Base-by-base conservation (phyloP, 1,140 invertebrate species). In the Tetragonula clypearis region DNA sequence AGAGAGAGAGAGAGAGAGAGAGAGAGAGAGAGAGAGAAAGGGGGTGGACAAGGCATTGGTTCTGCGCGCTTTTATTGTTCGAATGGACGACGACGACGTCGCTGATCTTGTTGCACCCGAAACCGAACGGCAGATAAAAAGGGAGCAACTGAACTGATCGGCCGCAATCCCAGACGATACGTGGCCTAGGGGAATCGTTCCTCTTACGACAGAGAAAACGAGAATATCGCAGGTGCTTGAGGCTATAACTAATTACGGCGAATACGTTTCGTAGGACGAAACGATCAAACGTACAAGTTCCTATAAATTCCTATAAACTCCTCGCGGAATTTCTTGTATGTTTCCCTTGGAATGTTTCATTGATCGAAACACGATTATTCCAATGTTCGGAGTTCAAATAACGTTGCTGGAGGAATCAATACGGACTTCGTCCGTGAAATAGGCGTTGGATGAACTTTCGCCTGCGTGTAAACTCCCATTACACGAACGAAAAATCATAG, bases 11-110 rank as follows among this genome's bases (percentile, higher is more conserved):
- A 41, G 71, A 79, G 81, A 72, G 62, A 80, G 49, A 76, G 60
- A 26, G n/a, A 78, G 58, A 76, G 30, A 23, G 66, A 56, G 56
- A 79, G 53, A 55, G 53, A 55, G 12, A 55, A 12, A 62, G 23
- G 23, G 60, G 60, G 71, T 76, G 85, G 75, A 89, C 78, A 84
- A 87, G 86, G 78, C 82, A 82, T 78, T 87, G 81, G 86, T 81
- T 90, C 88, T 87, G 88, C 86, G 84, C 82, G 62, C 76, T 78
- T 88, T 87, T 89, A 89, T 89, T 89, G 89, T 80, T 84, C 68
- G 60, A 62, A n/a, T 23, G 23, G 75, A 74, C 74, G 81, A 26
- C 55, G 75, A 69, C 55, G 75, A 69, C 41, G 76, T 49, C 62
- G 82, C 69, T 78, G 85, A 84, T 86, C 85, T 86, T 82, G 76